A percentile compares a stretch with the other conserved stretches of the same genome.
Evolutionary conservation across 2,113 vertebrate species (phyloP).

Genomic region (Lichenostomus cassidix): DNA sequence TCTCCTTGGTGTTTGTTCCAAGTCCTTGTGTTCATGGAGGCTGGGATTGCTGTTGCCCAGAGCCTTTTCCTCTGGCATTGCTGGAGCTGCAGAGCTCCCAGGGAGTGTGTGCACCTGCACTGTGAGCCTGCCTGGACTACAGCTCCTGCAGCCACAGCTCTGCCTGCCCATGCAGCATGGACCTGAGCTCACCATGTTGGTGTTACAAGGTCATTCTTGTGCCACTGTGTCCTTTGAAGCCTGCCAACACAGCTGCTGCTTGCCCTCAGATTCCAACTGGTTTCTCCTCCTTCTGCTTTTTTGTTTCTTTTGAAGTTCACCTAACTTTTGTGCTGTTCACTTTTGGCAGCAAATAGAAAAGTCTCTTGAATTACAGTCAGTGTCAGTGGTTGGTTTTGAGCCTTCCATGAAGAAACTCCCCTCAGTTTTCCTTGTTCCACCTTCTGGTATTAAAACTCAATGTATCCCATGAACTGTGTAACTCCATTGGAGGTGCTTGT

Average conservation of each 20-base stretch:
- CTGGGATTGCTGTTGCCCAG: background rate
- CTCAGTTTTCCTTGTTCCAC: background rate
- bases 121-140: background rate
- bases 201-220: background rate
- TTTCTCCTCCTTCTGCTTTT: background rate
- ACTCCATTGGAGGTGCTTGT: background rate
- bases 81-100: background rate
- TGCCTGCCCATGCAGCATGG: rapidly evolving
- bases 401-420: background rate
- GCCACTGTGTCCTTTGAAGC: background rate
- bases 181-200: background rate
- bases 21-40: background rate
- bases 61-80: background rate
- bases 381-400: background rate
- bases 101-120: rapidly evolving
- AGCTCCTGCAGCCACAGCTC: background rate
- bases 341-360: background rate
- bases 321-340: rapidly evolving
- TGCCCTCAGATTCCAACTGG: background rate
- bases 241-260: background rate
- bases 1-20: background rate
- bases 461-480: background rate
- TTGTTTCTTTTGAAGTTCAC: background rate
- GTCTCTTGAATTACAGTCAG: background rate
- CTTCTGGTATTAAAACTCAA: background rate